A percentile compares a stretch with the other conserved stretches of the same genome.
These are phyloP conservation scores for Manduca sexta DNA, from an alignment of 1,140 invertebrate genomes.

Conservation along the genomic window DNA sequence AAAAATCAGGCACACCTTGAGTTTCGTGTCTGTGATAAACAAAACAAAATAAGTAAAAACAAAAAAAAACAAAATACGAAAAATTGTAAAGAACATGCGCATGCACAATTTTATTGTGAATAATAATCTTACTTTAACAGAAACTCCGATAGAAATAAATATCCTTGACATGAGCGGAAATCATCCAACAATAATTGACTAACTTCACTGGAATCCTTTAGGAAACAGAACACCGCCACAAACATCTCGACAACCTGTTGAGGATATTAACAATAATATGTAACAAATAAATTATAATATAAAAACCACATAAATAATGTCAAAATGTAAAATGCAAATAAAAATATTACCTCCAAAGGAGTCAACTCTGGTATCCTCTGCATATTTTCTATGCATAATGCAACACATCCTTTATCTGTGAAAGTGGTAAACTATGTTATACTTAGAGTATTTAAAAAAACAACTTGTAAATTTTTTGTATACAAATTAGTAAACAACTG, in stretches of 20 bases:
- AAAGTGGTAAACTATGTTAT: constrained; percentile 22
- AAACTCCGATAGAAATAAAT: constrained; percentile 95
- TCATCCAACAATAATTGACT: constrained; percentile 96
- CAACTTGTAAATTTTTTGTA: too few relatives aligned
- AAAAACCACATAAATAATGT: neutral
- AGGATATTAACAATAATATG: too few relatives aligned
- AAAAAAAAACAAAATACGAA: constrained; percentile 21
- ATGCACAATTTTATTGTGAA: constrained; percentile 19
- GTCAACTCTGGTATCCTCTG: constrained; percentile 92
- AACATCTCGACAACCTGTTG: constrained; percentile 95
- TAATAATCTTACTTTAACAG: constrained; percentile 85
- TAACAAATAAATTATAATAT: too few relatives aligned
- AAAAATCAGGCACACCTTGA: constrained; percentile 68
- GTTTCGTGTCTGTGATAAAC: constrained; percentile 69
- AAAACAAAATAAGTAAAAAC: constrained; percentile 52
- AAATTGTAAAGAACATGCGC: constrained; percentile 19
- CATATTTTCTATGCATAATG: constrained; percentile 97
- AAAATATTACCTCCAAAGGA: constrained; percentile 83
- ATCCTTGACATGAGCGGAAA: constrained; percentile 95
- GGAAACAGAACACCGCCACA: constrained; percentile 97
- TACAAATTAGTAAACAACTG: too few relatives aligned
- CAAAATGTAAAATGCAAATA: neutral
- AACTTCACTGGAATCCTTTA: constrained; percentile 98
- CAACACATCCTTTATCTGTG: constrained; percentile 95
- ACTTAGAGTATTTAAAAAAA: too few relatives aligned